Percentiles rank a stretch among this genome's conserved stretches.
phyloP scores from a whole-genome alignment of 2,797 vertebrate species.

The Nannoperca obscura region DNA sequence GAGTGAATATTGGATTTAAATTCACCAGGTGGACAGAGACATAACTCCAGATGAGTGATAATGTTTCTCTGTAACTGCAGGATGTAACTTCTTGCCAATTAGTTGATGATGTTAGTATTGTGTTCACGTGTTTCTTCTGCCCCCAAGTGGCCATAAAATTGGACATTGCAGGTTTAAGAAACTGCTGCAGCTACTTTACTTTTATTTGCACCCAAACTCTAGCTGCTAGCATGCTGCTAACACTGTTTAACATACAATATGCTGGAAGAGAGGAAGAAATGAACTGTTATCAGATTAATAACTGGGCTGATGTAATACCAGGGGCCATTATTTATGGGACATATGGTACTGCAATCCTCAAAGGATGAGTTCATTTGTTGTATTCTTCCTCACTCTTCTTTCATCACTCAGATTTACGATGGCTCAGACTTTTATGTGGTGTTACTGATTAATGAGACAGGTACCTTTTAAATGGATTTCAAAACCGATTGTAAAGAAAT shows the following conservation, averaged over 20 bases:
- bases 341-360: slow-evolving; percentile 23
- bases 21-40: not conserved
- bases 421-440: slow-evolving; percentile 18
- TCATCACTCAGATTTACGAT: slow-evolving; percentile 44
- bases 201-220: slow-evolving; percentile 6
- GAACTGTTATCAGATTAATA: slow-evolving; percentile 28
- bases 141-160: not conserved
- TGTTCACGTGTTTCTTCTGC: not conserved
- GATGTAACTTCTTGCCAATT: not conserved
- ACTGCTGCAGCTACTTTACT: not conserved
- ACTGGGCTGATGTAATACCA: slow-evolving; percentile 4
- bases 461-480: not conserved
- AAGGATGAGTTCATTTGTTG: slow-evolving; percentile 26
- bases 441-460: slow-evolving; percentile 27
- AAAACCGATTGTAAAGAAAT: slow-evolving; percentile 2
- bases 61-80: not conserved
- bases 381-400: slow-evolving; percentile 6
- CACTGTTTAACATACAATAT: not conserved
- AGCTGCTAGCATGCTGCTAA: not conserved
- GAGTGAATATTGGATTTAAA: not conserved
- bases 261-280: slow-evolving; percentile 11
- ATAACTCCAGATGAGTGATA: not conserved
- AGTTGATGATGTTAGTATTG: not conserved
- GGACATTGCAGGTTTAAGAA: not conserved
- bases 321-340: slow-evolving; percentile 35